Percentiles rank a stretch among this genome's conserved stretches.
Conservation (phyloP, 2,888 invertebrate genomes). For the Lordiphosa fenestrarum region DNA sequence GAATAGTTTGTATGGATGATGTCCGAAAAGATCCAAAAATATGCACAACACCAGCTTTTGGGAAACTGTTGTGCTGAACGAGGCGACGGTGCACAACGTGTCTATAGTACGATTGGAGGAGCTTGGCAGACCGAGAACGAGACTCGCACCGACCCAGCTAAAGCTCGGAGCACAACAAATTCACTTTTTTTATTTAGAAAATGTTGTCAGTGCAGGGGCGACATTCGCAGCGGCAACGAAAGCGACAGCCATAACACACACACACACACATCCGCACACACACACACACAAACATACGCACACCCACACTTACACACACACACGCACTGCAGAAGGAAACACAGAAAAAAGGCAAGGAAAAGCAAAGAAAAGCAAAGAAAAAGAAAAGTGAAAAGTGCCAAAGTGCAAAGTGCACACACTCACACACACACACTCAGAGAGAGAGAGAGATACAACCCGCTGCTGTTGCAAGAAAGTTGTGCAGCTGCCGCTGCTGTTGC, state of each 20-base stretch:
- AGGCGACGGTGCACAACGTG: constrained; percentile 16
- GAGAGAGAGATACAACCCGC: constrained; percentile 6
- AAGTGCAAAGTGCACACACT: constrained; percentile 37
- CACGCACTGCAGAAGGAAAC: constrained; percentile 6
- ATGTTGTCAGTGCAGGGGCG: constrained; percentile 78
- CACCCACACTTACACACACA: constrained; percentile 16
- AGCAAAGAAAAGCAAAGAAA: constrained; percentile 3
- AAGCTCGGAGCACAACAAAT: constrained; percentile 55
- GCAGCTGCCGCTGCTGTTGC: neutral
- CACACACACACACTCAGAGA: too few relatives aligned
- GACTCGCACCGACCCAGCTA: constrained; percentile 13
- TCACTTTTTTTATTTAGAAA: constrained; percentile 65
- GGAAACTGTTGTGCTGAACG: constrained; percentile 17
- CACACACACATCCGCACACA: constrained; percentile 7
- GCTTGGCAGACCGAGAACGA: constrained; percentile 25
- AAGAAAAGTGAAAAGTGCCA: constrained; percentile 26
- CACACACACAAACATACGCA: constrained; percentile 19
- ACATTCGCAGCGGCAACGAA: constrained; percentile 75
- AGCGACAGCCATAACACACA: constrained; percentile 60
- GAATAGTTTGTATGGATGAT: constrained; percentile 47
- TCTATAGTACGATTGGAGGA: constrained; percentile 13
- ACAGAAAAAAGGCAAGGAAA: constrained; percentile 15
- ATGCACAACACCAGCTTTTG: constrained; percentile 13
- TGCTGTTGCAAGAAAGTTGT: neutral
- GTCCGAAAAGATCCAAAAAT: constrained; percentile 42